Conservation (phyloP, 2,113 vertebrate species). For the Turnix velox region DNA sequence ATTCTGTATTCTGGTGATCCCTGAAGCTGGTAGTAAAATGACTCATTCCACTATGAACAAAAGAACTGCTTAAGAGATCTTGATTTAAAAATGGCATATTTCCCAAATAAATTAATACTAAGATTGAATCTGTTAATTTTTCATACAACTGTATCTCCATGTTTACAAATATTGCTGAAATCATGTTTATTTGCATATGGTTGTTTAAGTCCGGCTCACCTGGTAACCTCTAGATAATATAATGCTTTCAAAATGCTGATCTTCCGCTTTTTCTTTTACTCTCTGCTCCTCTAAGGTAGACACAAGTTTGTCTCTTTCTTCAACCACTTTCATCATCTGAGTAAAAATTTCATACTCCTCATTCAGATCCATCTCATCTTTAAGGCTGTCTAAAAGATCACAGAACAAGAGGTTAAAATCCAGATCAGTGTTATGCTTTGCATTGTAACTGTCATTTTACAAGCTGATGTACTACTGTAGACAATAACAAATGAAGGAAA, state of each 20-base stretch:
- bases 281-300: constrained; percentile 85
- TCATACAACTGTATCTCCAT: background rate
- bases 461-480: background rate
- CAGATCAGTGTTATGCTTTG: background rate
- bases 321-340: constrained; percentile 86
- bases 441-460: background rate
- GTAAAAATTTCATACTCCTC: constrained; percentile 81
- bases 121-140: background rate
- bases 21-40: background rate
- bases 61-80: background rate
- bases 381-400: constrained; percentile 72
- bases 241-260: constrained; percentile 79
- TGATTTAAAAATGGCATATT: background rate
- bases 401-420: constrained; percentile 3
- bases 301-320: constrained; percentile 82
- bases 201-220: constrained; percentile 72
- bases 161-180: background rate
- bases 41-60: background rate
- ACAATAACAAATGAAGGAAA: background rate
- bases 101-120: background rate
- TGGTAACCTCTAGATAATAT: constrained; percentile 76
- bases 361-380: constrained; percentile 76
- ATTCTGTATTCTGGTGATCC: background rate
- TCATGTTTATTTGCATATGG: background rate
- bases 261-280: constrained; percentile 81